Conservation (phyloP, 2,888 invertebrate species). For the Hydropsyche betteni region DNA sequence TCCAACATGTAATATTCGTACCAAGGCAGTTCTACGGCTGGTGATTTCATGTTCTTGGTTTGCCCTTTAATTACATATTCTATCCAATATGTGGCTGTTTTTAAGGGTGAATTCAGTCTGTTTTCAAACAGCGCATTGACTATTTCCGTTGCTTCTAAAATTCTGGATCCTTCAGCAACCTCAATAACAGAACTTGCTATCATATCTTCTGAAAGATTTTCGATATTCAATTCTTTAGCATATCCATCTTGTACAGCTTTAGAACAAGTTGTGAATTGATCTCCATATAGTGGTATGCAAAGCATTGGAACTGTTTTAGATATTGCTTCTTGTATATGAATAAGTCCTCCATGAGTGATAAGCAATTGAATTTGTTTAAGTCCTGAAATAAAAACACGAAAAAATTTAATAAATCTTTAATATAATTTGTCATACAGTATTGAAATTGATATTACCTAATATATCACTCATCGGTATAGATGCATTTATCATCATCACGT, state of each 20-base stretch:
- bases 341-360: slow-evolving; percentile 60
- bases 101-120: slow-evolving; percentile 65
- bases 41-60: slow-evolving; percentile 58
- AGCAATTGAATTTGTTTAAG: slow-evolving; percentile 59
- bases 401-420: not conserved
- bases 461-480: slow-evolving; percentile 67
- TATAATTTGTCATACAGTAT: not conserved
- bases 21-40: slow-evolving; percentile 58
- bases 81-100: slow-evolving; percentile 70
- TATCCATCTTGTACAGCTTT: slow-evolving; percentile 57
- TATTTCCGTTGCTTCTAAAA: slow-evolving; percentile 59
- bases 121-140: slow-evolving; percentile 64
- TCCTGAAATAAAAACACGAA: slow-evolving; percentile 53
- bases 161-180: slow-evolving; percentile 57
- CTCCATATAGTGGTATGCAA: slow-evolving; percentile 60
- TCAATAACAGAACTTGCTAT: slow-evolving; percentile 56
- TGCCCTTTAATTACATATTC: slow-evolving; percentile 65
- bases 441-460: slow-evolving; percentile 53
- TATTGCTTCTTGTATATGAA: slow-evolving; percentile 60
- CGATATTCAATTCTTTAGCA: slow-evolving; percentile 56
- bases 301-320: slow-evolving; percentile 59
- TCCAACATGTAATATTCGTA: slow-evolving; percentile 62
- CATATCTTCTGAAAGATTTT: slow-evolving; percentile 56
- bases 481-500: slow-evolving; percentile 59
- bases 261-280: slow-evolving; percentile 59